Evolutionary conservation across 2,888 invertebrate species (phyloP).

Genomic region (Chesias legatella): DNA sequence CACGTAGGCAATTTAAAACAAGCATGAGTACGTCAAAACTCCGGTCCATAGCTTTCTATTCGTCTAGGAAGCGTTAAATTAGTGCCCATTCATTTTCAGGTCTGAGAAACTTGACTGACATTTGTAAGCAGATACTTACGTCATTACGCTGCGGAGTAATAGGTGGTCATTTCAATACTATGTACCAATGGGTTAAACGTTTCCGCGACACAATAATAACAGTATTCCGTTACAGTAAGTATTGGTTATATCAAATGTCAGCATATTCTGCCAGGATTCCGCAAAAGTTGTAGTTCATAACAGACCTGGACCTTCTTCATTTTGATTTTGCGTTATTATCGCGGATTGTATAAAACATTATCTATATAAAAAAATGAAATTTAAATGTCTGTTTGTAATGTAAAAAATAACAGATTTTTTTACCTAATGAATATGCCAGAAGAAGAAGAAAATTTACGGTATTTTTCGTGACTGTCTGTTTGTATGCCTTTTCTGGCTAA

Average conservation of each 20-base stretch:
- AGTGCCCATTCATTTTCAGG: slow-evolving; percentile 17
- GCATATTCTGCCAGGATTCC: slow-evolving; percentile 26
- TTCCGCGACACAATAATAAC: slow-evolving; percentile 40
- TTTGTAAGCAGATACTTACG: slow-evolving; percentile 29
- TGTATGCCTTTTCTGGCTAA: no score
- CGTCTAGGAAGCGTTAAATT: slow-evolving; percentile 11
- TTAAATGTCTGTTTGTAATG: no score
- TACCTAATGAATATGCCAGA: no score
- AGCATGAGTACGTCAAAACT: slow-evolving; percentile 2
- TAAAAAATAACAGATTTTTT: no score
- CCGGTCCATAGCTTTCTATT: slow-evolving; percentile 4
- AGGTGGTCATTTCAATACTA: slow-evolving; percentile 29
- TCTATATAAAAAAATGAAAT: no score
- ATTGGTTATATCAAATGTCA: slow-evolving; percentile 46
- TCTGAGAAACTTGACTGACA: slow-evolving; percentile 26
- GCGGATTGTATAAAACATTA: no score
- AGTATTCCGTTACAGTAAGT: slow-evolving; percentile 39
- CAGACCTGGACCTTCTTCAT: no score
- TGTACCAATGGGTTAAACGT: slow-evolving; percentile 29
- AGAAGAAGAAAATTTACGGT: no score
- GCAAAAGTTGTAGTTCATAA: slow-evolving; percentile 25
- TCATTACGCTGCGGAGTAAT: slow-evolving; percentile 35
- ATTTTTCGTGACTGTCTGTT: no score
- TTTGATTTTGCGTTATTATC: no score
- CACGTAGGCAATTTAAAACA: not conserved